Conservation (phyloP, 2,888 invertebrate genomes). For the Noctua janthina region DNA sequence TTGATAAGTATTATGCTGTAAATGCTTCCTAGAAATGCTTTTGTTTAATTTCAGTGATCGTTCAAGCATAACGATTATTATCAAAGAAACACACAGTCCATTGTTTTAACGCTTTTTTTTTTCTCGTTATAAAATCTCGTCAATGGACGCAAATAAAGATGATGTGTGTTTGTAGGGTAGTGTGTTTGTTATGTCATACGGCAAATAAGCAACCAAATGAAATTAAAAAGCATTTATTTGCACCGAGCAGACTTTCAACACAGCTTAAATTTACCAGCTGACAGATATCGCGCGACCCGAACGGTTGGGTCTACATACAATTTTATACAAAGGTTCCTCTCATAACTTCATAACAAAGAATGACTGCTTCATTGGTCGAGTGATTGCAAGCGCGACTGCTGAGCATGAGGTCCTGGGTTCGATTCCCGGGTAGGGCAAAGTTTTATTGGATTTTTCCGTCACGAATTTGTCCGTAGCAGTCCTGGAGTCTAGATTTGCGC, state of each 20-base stretch:
- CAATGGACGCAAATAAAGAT: not conserved
- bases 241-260: not conserved
- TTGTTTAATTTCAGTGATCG: slow-evolving; percentile 11
- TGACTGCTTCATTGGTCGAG: too few species aligned
- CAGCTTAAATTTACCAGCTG: not conserved
- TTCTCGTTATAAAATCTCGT: not conserved
- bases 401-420: too few species aligned
- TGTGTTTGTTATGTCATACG: not conserved
- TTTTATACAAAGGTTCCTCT: not conserved
- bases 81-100: not conserved
- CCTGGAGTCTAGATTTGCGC: too few species aligned
- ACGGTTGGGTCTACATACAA: not conserved
- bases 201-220: not conserved
- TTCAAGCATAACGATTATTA: slow-evolving; percentile 5
- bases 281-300: not conserved
- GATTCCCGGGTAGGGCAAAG: too few species aligned
- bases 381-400: too few species aligned
- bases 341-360: not conserved
- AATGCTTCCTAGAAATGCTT: not conserved
- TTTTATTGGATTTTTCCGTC: too few species aligned
- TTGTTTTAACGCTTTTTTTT: slow-evolving; percentile 2
- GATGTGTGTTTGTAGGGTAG: not conserved
- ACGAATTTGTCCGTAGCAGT: too few species aligned
- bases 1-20: not conserved
- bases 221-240: not conserved